These are phyloP conservation scores for Anolis apletophallus DNA, from an alignment of 2,797 vertebrate genomes.

Conservation along the genomic window DNA sequence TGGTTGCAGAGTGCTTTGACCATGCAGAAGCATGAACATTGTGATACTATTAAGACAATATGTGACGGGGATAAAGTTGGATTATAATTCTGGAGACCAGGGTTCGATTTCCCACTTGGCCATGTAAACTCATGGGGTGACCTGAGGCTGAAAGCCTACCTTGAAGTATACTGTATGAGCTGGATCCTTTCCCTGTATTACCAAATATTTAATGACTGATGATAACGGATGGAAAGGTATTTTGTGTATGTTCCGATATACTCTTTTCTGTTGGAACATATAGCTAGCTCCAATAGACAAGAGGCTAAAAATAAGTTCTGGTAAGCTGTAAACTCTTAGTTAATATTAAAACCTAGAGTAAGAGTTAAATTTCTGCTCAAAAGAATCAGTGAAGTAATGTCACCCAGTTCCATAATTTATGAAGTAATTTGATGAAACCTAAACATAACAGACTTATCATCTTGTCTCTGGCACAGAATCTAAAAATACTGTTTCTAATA, in stretches of 20 bases:
- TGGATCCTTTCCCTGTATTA: background rate
- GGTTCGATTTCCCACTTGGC: no score
- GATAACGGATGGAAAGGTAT: background rate
- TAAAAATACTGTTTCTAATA: conserved; percentile 54
- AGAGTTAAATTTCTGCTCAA: conserved; percentile 55
- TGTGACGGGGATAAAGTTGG: no score
- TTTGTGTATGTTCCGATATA: conserved; percentile 1
- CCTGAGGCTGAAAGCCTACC: no score
- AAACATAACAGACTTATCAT: conserved; percentile 60
- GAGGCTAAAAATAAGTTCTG: background rate
- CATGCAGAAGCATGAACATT: background rate
- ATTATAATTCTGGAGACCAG: no score
- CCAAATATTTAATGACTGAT: conserved; percentile 20
- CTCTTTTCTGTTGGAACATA: no score
- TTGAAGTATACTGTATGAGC: background rate
- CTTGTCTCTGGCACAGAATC: conserved; percentile 49
- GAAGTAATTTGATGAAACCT: conserved; percentile 65
- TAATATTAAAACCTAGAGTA: conserved; percentile 11
- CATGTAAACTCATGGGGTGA: no score
- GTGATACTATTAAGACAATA: background rate
- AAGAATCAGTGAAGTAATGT: conserved; percentile 47
- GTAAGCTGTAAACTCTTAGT: background rate
- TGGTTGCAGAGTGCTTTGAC: background rate
- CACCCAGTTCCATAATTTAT: conserved; percentile 67
- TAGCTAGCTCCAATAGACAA: no score